Evolutionary conservation across 2,797 vertebrate species (phyloP), one percentile per base, ranked within the genome.

Genomic region (Enteromius radiatus): DNA sequence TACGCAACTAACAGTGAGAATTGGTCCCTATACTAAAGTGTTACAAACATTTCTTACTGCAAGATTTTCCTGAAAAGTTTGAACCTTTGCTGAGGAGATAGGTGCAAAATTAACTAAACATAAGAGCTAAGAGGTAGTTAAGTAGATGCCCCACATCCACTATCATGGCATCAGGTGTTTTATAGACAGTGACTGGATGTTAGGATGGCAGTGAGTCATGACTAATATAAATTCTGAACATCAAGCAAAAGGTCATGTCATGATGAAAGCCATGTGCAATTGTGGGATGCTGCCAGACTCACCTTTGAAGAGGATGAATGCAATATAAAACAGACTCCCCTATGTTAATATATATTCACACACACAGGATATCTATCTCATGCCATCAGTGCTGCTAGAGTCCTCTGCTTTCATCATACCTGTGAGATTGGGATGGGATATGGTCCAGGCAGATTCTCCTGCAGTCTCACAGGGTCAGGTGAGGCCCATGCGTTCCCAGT

Each of bases 361-460:
- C 59, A 64, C 11, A 49, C 5, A 49, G 9, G 26, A 11, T 71
- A 21, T 59, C 9, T 21, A 21, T 43, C 10, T 64, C 59, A 77
- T 64, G 56, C 41, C 19, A 1, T 8, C 11, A 47, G 19, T 59
- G 6, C 45, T 1, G 14, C 12, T 63, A 31, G 17, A 45, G 23
- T 54, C 14, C 2, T 59, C 21, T 41, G 7, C 33, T 33, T 65
- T 78, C 1, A 9, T 49, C 21, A 9, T 67, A 96, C 95, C 92
- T 96, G 93, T 75, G 95, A 94, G 83, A 97, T 94, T 21, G 84
- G 87, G 65, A 95, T 93, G n/a, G 95, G 96, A 80, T 95, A 96
- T 0, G 90, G 94, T 5, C 92, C 93, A 1, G 93, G 92, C 28
- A 94, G 92, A 87, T 96, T 95, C 85, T 96, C 94, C 84, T 94